phyloP scores from a whole-genome alignment of 2,113 vertebrate genomes.

The Forbesichthys agassizii region DNA sequence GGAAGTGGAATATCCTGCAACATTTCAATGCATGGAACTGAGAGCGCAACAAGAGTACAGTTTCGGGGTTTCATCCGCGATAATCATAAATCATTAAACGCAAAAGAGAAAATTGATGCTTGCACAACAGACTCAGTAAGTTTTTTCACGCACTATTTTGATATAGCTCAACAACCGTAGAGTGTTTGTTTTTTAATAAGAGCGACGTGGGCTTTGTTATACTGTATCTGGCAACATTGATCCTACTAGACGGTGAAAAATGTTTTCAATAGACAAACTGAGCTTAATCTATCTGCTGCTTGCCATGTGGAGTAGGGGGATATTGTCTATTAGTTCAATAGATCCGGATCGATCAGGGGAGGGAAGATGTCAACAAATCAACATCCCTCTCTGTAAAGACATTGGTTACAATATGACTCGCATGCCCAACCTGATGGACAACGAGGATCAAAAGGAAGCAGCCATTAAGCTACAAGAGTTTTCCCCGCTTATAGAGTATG shows the following conservation, averaged over 20 bases:
- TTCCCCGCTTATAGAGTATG: constrained; percentile 86
- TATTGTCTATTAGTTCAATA: constrained; percentile 86
- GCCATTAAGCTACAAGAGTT: constrained; percentile 92
- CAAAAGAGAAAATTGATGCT: constrained; percentile 37
- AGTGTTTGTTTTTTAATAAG: constrained; percentile 26
- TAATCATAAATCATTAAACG: constrained; percentile 30
- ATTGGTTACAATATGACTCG: constrained; percentile 98
- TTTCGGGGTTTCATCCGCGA: constrained; percentile 24
- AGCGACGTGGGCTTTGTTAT: constrained; percentile 31
- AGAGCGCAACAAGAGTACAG: constrained; percentile 26
- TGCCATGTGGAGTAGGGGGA: constrained; percentile 51
- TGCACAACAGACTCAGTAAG: constrained; percentile 43
- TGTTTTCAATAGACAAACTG: constrained; percentile 50
- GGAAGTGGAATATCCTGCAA: constrained; percentile 2
- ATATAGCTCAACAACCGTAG: not conserved
- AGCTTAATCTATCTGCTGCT: constrained; percentile 54
- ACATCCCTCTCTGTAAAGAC: constrained; percentile 94
- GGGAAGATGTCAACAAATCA: constrained; percentile 89
- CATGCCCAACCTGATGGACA: constrained; percentile 92
- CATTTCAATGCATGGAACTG: constrained; percentile 55
- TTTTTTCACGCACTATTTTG: constrained; percentile 28
- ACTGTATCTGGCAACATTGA: constrained; percentile 20
- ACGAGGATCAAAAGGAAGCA: constrained; percentile 87
- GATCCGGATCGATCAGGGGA: constrained; percentile 89
- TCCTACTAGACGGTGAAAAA: constrained; percentile 35